A percentile compares a stretch with the other conserved stretches of the same genome.
phyloP scores from a whole-genome alignment of 2,797 vertebrate genomes.

The Chiloscyllium punctatum region DNA sequence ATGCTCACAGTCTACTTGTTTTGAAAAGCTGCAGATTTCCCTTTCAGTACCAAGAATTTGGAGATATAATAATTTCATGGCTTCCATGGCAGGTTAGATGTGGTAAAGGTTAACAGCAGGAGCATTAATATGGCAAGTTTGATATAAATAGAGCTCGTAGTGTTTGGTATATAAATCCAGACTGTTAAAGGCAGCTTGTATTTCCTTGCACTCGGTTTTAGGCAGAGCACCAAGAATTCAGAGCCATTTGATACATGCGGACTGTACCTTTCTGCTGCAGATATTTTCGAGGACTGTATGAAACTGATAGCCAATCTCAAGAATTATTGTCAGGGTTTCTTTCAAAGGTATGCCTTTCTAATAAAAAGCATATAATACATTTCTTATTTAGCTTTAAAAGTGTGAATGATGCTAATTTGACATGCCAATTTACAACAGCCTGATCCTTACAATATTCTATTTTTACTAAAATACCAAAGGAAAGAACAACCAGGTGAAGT shows the following conservation, averaged over 20 bases:
- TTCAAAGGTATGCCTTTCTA: neutral
- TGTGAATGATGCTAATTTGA: neutral
- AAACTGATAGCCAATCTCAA: too few relatives aligned
- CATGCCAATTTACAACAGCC: neutral
- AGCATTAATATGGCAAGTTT: neutral
- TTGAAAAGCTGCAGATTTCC: neutral
- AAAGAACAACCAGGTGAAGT: too few relatives aligned
- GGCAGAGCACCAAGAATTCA: neutral
- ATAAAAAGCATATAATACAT: neutral
- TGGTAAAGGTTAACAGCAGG: neutral
- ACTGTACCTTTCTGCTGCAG: neutral
- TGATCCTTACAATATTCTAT: neutral
- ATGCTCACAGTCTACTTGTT: neutral
- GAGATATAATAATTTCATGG: neutral
- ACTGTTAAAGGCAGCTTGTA: neutral
- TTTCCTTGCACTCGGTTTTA: neutral
- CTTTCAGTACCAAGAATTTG: too few relatives aligned
- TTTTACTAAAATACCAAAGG: neutral
- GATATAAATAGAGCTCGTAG: slow-evolving; percentile 21
- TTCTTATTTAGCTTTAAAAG: neutral
- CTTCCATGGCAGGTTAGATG: neutral
- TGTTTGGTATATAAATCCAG: neutral
- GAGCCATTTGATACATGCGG: neutral
- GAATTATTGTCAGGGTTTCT: neutral
- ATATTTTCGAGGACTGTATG: neutral